phyloP scores from a whole-genome alignment of 2,113 vertebrate genomes.

The Pteropus alecto region DNA sequence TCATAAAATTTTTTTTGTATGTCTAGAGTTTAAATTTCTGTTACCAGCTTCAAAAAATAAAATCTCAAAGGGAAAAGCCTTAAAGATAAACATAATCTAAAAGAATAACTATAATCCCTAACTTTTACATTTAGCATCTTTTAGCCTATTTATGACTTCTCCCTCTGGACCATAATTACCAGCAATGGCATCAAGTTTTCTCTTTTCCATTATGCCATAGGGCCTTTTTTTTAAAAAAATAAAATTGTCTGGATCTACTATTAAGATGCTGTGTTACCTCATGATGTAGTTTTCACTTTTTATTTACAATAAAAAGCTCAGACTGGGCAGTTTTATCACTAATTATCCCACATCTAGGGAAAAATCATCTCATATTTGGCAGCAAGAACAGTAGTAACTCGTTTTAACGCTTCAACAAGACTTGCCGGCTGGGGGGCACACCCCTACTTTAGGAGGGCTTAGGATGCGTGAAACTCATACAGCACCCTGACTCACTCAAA shows the following conservation, averaged over 20 bases:
- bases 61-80: not conserved
- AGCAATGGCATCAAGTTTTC: not conserved
- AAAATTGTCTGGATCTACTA: not conserved
- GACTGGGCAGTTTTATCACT: not conserved
- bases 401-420: not conserved
- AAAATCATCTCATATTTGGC: slow-evolving; percentile 23
- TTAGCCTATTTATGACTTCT: not conserved
- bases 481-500: not conserved
- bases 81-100: slow-evolving; percentile 10
- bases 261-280: not conserved
- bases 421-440: not conserved
- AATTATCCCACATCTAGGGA: not conserved
- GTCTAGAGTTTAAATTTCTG: not conserved
- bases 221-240: not conserved
- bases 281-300: slow-evolving; percentile 39
- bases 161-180: not conserved
- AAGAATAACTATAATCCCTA: not conserved
- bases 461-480: not conserved
- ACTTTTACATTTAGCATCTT: not conserved
- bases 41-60: not conserved
- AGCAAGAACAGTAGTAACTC: not conserved
- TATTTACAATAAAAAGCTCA: slow-evolving; percentile 39
- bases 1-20: not conserved
- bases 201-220: not conserved
- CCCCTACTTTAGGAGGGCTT: not conserved